Conservation (phyloP, 2,113 vertebrate species). For the Bos taurus region DNA sequence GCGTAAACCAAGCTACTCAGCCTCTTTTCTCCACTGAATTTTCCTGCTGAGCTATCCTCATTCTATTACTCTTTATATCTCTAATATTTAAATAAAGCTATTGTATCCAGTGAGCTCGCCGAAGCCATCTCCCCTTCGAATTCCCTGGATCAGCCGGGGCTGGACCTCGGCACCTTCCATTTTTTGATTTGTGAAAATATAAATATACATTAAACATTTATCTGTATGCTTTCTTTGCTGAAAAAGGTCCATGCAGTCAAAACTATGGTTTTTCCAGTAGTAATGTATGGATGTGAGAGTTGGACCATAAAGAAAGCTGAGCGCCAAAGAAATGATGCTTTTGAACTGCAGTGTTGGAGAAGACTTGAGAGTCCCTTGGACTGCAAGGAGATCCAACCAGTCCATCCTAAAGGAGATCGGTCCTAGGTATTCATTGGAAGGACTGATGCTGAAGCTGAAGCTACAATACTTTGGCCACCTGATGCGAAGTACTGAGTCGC, state of each 20-base stretch:
- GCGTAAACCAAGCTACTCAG: too few relatives aligned
- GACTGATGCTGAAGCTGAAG: neutral
- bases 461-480: neutral
- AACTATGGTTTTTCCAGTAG: neutral
- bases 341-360: neutral
- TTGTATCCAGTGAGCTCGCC: too few relatives aligned
- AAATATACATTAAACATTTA: neutral
- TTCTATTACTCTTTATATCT: too few relatives aligned
- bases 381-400: neutral
- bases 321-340: neutral
- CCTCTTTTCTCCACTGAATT: too few relatives aligned
- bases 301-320: neutral
- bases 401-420: neutral
- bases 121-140: too few relatives aligned
- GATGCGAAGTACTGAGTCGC: neutral
- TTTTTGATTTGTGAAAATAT: neutral
- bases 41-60: too few relatives aligned
- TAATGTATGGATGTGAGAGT: neutral
- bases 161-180: neutral
- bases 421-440: neutral
- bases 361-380: neutral
- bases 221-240: neutral
- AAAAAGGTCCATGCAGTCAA: neutral
- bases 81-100: too few relatives aligned
- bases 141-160: too few relatives aligned